Conservation (phyloP, 1,140 invertebrate genomes). For the Solen grandis region DNA sequence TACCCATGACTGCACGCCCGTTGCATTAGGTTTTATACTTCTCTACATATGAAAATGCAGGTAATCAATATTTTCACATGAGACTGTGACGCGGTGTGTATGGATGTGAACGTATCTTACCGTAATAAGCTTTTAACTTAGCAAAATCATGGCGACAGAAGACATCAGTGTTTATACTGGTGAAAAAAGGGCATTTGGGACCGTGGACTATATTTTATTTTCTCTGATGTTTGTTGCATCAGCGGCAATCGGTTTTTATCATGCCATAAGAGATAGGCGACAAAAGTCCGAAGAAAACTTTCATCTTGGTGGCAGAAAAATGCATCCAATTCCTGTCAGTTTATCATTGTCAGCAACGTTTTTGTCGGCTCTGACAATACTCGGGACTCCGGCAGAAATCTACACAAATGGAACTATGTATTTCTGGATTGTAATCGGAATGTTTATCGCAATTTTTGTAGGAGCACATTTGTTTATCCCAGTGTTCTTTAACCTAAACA, state of each 20-base stretch:
- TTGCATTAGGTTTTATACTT: too few species aligned
- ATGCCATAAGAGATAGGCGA: slow-evolving; percentile 89
- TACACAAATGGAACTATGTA: slow-evolving; percentile 72
- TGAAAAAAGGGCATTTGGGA: slow-evolving; percentile 45
- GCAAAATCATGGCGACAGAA: not conserved
- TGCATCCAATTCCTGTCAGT: slow-evolving; percentile 83
- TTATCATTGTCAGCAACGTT: slow-evolving; percentile 85
- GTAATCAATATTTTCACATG: too few species aligned
- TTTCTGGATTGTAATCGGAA: slow-evolving; percentile 58
- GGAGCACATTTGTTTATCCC: slow-evolving; percentile 74
- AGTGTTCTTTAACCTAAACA: slow-evolving; percentile 72
- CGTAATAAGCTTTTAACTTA: too few species aligned
- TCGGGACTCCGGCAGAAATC: slow-evolving; percentile 83
- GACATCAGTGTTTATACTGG: slow-evolving; percentile 60
- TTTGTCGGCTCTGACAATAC: slow-evolving; percentile 94
- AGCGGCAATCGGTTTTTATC: slow-evolving; percentile 89
- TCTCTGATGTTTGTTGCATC: slow-evolving; percentile 52
- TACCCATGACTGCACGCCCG: too few species aligned
- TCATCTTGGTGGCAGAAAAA: slow-evolving; percentile 88
- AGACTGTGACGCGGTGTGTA: too few species aligned
- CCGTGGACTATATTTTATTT: slow-evolving; percentile 67
- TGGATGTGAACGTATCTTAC: too few species aligned
- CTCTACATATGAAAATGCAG: too few species aligned
- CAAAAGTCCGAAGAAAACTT: slow-evolving; percentile 85
- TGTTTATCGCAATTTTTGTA: slow-evolving; percentile 63